Evolutionary conservation across 2,888 invertebrate genomes (phyloP), one percentile per base, ranked within the genome.

Genomic region (Pomacea canaliculata): DNA sequence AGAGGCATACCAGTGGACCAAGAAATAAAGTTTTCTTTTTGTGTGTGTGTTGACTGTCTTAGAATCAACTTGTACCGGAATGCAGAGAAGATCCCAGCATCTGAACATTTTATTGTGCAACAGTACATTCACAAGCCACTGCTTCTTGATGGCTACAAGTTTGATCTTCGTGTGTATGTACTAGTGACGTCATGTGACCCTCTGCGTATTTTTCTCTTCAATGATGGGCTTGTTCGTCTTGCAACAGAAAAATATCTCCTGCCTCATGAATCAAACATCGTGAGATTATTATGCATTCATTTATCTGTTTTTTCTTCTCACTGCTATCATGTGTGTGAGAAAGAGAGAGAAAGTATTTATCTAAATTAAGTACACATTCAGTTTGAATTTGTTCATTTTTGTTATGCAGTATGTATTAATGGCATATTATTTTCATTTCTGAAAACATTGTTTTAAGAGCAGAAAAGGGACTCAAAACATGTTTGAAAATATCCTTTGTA

Each of bases 141-240:
- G 67, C 84, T 91, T 49, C 80, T 91, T 71, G 91, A 91, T 73
- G 91, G 90, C 13, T 91, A 86, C 84, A 91, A 91, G 84, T 89
- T 88, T 85, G 91, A 91, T 79, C 81, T 91, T 76, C 84, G 91
- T 19, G 88, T 91, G 56, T 91, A 91, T 80, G 91, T 90, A 8
- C 85, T 91, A 8, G 84, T 91, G 46, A 91, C 91, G 4, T 89
- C 90, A n/a, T 90, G 90, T 83, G 91, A 91, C 78, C 91, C 91
- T 0, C 85, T 91, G 18, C 80, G 89, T 18, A 78, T 90, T 68
- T 91, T 90, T 79, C 83, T 91, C 63, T 91, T 87, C 82, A 88
- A 90, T 74, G 90, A 91, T 77, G 91, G 91, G 12, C 82, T 91
- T 7, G 88, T 91, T 9, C 81, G 91, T 71, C 80, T 91, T 82